Percentiles rank a stretch among this genome's conserved stretches.
phyloP scores from a whole-genome alignment of 2,888 invertebrate species.

The Amphipoea lucens region DNA sequence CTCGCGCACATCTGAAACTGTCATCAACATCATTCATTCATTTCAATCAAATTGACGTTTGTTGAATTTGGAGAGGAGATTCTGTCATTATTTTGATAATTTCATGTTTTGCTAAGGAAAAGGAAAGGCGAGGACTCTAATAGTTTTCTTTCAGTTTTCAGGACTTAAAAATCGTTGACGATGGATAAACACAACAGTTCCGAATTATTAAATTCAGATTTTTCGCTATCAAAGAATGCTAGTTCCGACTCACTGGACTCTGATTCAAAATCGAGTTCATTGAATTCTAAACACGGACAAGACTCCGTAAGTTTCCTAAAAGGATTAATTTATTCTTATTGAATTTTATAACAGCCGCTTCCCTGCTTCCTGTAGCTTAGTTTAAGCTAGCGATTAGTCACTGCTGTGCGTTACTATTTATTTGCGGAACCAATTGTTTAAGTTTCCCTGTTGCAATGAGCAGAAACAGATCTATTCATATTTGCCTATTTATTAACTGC shows the following conservation, averaged over 20 bases:
- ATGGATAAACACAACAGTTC: constrained; percentile 93
- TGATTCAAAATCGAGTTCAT: constrained; percentile 96
- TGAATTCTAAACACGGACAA: constrained; percentile 95
- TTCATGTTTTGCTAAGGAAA: constrained; percentile 48
- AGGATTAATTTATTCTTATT: constrained; percentile 86
- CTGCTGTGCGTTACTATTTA: constrained; percentile 47
- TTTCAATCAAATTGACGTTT: constrained; percentile 39
- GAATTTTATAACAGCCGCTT: constrained; percentile 77
- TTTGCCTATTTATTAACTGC: constrained; percentile 85
- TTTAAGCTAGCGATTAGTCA: constrained; percentile 68
- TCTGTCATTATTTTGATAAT: constrained; percentile 44
- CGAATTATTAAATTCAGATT: constrained; percentile 92
- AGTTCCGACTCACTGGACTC: constrained; percentile 95
- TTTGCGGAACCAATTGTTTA: constrained; percentile 26
- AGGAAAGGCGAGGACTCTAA: constrained; percentile 7
- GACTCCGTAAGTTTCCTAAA: constrained; percentile 93
- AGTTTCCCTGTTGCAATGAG: constrained; percentile 71
- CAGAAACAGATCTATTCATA: constrained; percentile 79
- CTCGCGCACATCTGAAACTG: neutral
- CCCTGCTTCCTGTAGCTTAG: constrained; percentile 80
- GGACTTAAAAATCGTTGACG: constrained; percentile 25
- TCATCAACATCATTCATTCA: constrained; percentile 26
- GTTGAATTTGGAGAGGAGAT: neutral
- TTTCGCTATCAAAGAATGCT: constrained; percentile 93
- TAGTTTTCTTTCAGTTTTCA: constrained; percentile 8